Evolutionary conservation across 1,140 invertebrate species (phyloP), one percentile per base, ranked within the genome.

Genomic region (Marisa cornuarietis): DNA sequence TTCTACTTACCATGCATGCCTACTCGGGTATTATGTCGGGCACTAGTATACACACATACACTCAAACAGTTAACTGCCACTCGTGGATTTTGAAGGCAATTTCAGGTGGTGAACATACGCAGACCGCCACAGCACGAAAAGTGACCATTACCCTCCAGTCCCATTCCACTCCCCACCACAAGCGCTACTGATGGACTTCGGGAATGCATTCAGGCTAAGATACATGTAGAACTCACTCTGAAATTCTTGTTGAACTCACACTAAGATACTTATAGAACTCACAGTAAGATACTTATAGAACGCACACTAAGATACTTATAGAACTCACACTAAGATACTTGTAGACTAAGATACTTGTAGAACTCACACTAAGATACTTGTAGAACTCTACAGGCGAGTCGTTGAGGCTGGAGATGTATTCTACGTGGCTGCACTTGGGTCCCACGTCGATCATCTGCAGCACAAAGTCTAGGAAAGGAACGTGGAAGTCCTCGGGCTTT

Each of bases 341-440:
- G n/a, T n/a, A n/a, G n/a, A n/a, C n/a, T n/a, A n/a, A n/a, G n/a
- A n/a, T n/a, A n/a, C n/a, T n/a, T n/a, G n/a, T n/a, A n/a, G n/a
- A n/a, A n/a, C n/a, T 65, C 11, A 76, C 74, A 31, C 66, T 26
- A n/a, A 66, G 66, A 49, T 65, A 76, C 16, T 76, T 63, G 13
- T 49, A 26, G 61, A 76, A 76, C 18, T 66, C 31, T 4, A 65
- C 62, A n/a, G 20, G 9, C 10, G 61, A 5, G 20, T 76, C 62
- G 7, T 61, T 16, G 6, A 76, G 58, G 26, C 51, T 31, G 18
- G 9, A n/a, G 62, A 66, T 76, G 74, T 49, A 66, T 0, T 76
- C 61, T 0, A 61, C 24, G 42, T 76, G 74, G n/a, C 74, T 76
- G 58, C 61, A 76, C 7, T 14, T 20, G 4, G 62, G 74, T 14